Evolutionary conservation across 2,113 vertebrate species (phyloP).

Genomic region (Hemicordylus capensis): DNA sequence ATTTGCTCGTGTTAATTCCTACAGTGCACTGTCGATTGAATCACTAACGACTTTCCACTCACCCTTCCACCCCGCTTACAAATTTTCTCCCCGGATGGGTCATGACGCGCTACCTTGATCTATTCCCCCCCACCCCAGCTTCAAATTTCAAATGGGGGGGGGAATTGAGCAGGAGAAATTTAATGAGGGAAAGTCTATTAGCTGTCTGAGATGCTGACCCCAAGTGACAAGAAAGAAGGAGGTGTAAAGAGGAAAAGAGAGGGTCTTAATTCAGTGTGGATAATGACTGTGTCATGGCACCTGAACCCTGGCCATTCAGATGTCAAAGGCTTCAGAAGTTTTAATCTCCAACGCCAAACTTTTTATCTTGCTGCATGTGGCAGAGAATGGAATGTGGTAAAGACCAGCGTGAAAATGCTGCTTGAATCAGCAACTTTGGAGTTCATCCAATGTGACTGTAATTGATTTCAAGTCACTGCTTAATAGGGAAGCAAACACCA

Average conservation of each 20-base stretch:
- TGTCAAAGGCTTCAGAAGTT: conserved; percentile 27
- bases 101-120: background rate
- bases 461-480: conserved; percentile 35
- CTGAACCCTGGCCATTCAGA: conserved; percentile 37
- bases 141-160: too few species aligned
- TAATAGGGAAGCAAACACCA: background rate
- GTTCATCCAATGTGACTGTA: conserved; percentile 6
- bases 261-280: conserved; percentile 2
- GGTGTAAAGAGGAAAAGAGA: background rate
- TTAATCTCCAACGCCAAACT: conserved; percentile 38
- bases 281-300: conserved; percentile 42
- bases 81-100: background rate
- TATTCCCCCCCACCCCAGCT: too few species aligned
- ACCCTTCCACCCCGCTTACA: background rate
- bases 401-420: conserved; percentile 30
- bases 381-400: background rate
- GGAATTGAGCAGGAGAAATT: too few species aligned
- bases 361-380: conserved; percentile 32
- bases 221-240: background rate
- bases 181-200: background rate
- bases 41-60: background rate
- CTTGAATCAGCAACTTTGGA: conserved; percentile 39
- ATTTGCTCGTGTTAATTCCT: background rate
- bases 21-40: background rate
- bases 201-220: background rate